Evolutionary conservation across 2,113 vertebrate genomes (phyloP).

Genomic region (Pseudonaja textilis): DNA sequence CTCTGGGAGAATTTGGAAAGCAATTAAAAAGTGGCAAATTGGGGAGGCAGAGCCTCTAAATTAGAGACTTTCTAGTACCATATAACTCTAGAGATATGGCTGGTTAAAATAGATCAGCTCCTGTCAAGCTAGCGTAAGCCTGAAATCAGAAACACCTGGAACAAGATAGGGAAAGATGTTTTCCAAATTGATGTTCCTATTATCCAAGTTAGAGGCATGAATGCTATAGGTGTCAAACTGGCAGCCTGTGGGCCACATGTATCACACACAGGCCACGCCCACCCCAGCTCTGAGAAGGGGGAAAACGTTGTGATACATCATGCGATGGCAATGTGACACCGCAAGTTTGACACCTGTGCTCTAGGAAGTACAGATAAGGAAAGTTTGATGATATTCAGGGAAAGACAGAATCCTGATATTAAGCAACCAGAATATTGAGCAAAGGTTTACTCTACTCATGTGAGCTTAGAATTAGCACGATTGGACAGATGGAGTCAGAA

Average conservation of each 20-base stretch:
- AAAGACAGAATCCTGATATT: not conserved
- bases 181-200: not conserved
- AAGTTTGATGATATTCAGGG: not conserved
- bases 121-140: not conserved
- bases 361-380: not conserved
- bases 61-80: slow-evolving; percentile 6
- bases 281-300: too few relatives aligned
- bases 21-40: slow-evolving; percentile 54
- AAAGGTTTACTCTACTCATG: not conserved
- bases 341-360: too few relatives aligned
- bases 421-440: not conserved
- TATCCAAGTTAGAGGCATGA: not conserved
- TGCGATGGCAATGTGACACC: too few relatives aligned
- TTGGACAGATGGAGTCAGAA: not conserved
- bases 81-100: too few relatives aligned
- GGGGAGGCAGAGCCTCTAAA: slow-evolving; percentile 42
- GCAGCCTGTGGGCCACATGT: too few relatives aligned
- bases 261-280: too few relatives aligned
- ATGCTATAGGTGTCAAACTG: too few relatives aligned
- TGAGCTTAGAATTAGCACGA: not conserved
- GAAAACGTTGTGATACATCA: too few relatives aligned
- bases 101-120: not conserved
- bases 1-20: slow-evolving; percentile 51
- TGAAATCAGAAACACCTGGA: not conserved
- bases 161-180: not conserved